Conservation (phyloP, 2,888 invertebrate species). For the Quadroppia sp. region DNA sequence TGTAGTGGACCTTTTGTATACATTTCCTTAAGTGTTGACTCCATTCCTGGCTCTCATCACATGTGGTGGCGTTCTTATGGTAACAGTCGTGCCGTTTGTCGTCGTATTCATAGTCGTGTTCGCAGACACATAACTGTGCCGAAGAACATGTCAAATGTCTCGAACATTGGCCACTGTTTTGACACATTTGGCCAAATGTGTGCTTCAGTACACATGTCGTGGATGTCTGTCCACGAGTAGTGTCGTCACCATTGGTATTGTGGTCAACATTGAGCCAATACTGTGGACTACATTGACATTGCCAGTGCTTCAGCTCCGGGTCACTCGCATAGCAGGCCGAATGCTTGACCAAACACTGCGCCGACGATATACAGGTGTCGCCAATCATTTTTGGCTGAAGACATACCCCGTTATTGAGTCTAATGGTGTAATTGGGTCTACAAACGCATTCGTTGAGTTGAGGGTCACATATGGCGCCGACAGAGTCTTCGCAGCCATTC, state of each 20-base stretch:
- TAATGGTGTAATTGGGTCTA: neutral
- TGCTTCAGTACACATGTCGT: neutral
- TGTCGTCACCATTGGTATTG: neutral
- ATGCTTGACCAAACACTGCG: neutral
- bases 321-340: neutral
- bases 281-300: slow-evolving; percentile 10
- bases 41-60: neutral
- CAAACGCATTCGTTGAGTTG: neutral
- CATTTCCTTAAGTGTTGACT: neutral
- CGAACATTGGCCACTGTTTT: neutral
- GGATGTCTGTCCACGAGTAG: neutral
- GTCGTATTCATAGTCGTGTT: neutral
- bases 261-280: neutral
- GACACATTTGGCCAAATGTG: neutral
- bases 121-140: neutral
- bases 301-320: neutral
- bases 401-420: neutral
- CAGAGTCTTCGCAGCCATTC: neutral
- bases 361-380: neutral
- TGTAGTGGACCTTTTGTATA: slow-evolving; percentile 1
- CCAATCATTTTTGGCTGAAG: neutral
- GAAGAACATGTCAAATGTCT: neutral
- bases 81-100: neutral
- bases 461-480: neutral
- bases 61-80: neutral